These are phyloP conservation scores for Gortyna flavago DNA, from an alignment of 2,888 invertebrate genomes.

Conservation along the genomic window DNA sequence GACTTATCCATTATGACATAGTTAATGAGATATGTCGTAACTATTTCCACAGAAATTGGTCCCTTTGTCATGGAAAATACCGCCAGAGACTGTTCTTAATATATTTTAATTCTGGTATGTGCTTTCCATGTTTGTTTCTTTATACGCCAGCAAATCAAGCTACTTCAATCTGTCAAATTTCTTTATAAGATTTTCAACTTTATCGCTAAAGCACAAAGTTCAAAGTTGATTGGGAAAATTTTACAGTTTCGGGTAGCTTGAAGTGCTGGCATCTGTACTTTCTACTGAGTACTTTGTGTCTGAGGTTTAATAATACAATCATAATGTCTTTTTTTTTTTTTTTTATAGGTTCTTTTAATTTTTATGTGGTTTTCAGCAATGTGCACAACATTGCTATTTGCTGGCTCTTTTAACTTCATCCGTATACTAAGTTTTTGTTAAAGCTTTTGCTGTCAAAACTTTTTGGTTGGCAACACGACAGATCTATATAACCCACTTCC, in stretches of 20 bases:
- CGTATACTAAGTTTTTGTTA: background rate
- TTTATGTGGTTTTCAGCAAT: background rate
- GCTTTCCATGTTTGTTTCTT: constrained; percentile 17
- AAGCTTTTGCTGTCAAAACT: background rate
- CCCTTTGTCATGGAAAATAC: constrained; percentile 51
- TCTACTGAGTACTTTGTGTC: background rate
- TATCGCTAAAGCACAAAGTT: no score
- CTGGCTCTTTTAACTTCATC: background rate
- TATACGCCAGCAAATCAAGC: no score
- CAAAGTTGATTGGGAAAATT: no score
- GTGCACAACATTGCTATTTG: background rate
- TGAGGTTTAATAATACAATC: background rate
- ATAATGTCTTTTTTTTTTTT: background rate
- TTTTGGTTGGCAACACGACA: background rate
- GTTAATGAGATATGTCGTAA: constrained; percentile 56
- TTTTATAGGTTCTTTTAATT: no score
- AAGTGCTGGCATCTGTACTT: background rate
- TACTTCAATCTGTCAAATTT: no score
- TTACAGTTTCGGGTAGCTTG: no score
- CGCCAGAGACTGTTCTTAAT: constrained; percentile 31
- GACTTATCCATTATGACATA: constrained; percentile 51
- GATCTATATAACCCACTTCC: background rate
- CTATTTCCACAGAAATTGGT: constrained; percentile 50
- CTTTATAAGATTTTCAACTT: no score
- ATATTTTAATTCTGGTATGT: constrained; percentile 26